These are phyloP conservation scores for Taxidea taxus DNA, from an alignment of 2,113 vertebrate species.

Conservation along the genomic window DNA sequence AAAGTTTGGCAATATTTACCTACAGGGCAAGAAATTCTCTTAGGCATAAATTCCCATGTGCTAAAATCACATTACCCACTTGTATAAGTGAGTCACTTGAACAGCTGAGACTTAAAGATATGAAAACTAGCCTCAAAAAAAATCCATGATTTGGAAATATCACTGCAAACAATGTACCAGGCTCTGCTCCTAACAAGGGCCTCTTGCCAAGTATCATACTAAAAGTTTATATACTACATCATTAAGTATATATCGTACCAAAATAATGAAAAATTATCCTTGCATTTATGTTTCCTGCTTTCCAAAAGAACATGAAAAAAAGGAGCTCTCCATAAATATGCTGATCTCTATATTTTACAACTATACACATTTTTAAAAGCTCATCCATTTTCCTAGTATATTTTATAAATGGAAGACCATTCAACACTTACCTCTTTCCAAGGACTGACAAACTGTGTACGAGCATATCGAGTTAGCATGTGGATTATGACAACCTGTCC, in stretches of 20 bases:
- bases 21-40: not conserved
- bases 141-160: not conserved
- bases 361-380: not conserved
- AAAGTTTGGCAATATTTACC: not conserved
- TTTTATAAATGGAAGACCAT: not conserved
- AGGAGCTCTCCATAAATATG: not conserved
- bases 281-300: not conserved
- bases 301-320: slow-evolving; percentile 31
- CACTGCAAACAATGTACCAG: not conserved
- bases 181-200: not conserved
- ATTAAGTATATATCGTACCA: not conserved
- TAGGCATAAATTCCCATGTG: not conserved
- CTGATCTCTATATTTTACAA: not conserved
- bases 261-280: not conserved
- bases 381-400: not conserved
- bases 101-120: not conserved
- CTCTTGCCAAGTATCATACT: not conserved
- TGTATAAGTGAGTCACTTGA: not conserved
- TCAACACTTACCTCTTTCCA: slow-evolving; percentile 91
- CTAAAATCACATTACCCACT: not conserved
- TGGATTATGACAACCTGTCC: slow-evolving; percentile 98
- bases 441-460: slow-evolving; percentile 95
- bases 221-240: not conserved
- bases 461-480: slow-evolving; percentile 97
- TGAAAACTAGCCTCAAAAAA: not conserved